Conservation (phyloP, 2,797 vertebrate species). For the Danio albolineatus region DNA sequence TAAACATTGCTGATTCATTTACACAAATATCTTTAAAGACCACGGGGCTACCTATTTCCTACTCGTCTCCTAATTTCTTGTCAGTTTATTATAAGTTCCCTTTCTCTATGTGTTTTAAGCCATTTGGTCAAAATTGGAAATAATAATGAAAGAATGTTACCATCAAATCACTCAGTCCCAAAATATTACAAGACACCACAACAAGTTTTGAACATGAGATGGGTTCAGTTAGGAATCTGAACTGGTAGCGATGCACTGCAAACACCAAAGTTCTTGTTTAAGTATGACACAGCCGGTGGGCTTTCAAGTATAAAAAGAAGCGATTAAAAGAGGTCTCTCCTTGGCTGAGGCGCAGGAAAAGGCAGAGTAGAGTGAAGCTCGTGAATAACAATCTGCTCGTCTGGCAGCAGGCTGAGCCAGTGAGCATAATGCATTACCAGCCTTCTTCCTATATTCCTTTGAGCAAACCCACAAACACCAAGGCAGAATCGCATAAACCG, state of each 20-base stretch:
- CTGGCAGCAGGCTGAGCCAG: conserved; percentile 73
- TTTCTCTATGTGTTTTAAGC: conserved; percentile 57
- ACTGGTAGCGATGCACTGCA: conserved; percentile 67
- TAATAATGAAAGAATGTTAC: conserved; percentile 38
- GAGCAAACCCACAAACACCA: conserved; percentile 77
- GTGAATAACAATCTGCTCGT: conserved; percentile 80
- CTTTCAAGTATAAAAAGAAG: conserved; percentile 84
- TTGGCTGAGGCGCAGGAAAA: conserved; percentile 81
- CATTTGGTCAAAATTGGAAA: conserved; percentile 59
- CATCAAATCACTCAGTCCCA: conserved; percentile 49
- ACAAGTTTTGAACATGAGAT: conserved; percentile 73
- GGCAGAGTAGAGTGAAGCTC: conserved; percentile 80
- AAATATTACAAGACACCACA: conserved; percentile 71
- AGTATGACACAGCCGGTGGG: conserved; percentile 73
- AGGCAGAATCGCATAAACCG: conserved; percentile 79
- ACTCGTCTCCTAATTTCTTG: background rate
- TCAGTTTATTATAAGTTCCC: conserved; percentile 56
- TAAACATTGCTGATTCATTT: conserved; percentile 43
- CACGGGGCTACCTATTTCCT: conserved; percentile 27
- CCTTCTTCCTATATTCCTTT: conserved; percentile 75
- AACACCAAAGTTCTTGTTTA: conserved; percentile 74
- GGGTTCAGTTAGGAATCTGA: conserved; percentile 70
- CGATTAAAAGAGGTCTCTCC: conserved; percentile 82
- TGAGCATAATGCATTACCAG: conserved; percentile 74
- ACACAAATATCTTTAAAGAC: conserved; percentile 37